phyloP scores from a whole-genome alignment of 2,888 invertebrate species.

The Tipula confusa region DNA sequence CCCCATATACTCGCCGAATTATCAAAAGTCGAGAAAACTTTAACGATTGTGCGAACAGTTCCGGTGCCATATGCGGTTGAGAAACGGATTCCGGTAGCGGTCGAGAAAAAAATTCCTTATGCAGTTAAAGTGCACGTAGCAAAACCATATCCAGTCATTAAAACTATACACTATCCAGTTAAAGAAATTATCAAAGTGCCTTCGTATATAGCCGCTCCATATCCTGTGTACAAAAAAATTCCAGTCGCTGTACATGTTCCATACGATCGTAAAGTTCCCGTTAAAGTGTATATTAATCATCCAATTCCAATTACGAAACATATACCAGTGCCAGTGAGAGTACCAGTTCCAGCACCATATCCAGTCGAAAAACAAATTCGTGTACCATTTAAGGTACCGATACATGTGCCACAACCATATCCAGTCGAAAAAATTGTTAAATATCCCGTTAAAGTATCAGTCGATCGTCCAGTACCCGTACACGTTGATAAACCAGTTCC shows the following conservation, averaged over 20 bases:
- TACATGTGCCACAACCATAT: slow-evolving; percentile 8
- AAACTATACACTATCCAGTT: slow-evolving; percentile 48
- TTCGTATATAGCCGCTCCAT: slow-evolving; percentile 53
- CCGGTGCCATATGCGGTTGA: slow-evolving; percentile 64
- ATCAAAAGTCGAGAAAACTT: slow-evolving; percentile 54
- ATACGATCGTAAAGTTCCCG: slow-evolving; percentile 50
- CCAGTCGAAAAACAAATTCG: slow-evolving; percentile 57
- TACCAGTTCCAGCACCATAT: slow-evolving; percentile 63
- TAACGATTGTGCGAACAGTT: slow-evolving; percentile 64
- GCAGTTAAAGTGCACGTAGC: slow-evolving; percentile 53
- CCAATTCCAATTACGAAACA: slow-evolving; percentile 60
- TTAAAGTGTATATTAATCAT: slow-evolving; percentile 63
- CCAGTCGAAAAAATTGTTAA: slow-evolving; percentile 49
- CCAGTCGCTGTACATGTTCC: slow-evolving; percentile 48
- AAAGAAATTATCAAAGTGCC: slow-evolving; percentile 63
- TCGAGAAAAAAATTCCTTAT: slow-evolving; percentile 54
- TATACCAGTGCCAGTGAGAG: slow-evolving; percentile 60
- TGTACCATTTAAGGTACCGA: neutral
- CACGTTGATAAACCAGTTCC: slow-evolving; percentile 55
- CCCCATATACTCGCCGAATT: slow-evolving; percentile 42
- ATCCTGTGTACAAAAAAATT: slow-evolving; percentile 58
- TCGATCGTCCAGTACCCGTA: slow-evolving; percentile 48
- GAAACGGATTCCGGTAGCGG: slow-evolving; percentile 60
- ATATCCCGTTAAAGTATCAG: slow-evolving; percentile 43
- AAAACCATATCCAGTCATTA: slow-evolving; percentile 54